Evolutionary conservation across 2,113 vertebrate species (phyloP), one percentile per base, ranked within the genome.

Genomic region (Syrrhaptes paradoxus): DNA sequence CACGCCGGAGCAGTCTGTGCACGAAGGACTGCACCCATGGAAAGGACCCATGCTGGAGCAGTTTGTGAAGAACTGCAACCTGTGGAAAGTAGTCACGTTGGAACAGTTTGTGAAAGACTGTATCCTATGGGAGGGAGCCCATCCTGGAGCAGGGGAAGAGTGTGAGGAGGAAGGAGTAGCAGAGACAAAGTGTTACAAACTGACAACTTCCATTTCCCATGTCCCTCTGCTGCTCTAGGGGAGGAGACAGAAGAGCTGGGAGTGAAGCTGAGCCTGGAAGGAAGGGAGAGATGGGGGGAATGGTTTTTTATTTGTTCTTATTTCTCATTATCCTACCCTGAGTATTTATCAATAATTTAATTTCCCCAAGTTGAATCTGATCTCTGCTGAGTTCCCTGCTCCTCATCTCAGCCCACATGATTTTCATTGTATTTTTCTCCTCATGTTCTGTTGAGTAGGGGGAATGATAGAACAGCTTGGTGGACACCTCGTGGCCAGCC

Each of bases 201-300:
- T 18, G 49, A n/a, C 6, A 57, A 20, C 13, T 22, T 22, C 22
- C n/a, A 15, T n/a, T 85, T 8, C 21, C 41, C 22, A 20, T 36
- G 10, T 36, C 32, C 20, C n/a, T 43, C 31, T 7, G 0, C 9
- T 1, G 2, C 24, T 28, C 1, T 1, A 10, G 22, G 28, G n/a
- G 6, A 28, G 49, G 28, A 65, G 26, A 9, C 13, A 46, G 21
- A 32, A 34, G 21, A 55, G 24, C 10, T 2, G 2, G 14, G 41
- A 54, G 19, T 34, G 36, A 66, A 79, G 19, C 25, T 34, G 38
- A 74, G 17, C n/a, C n/a, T 12, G 7, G 49, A n/a, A 73, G 36
- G 51, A 58, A 28, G 11, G 11, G 25, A 76, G 4, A 9, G 16
- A 11, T 61, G 9, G 3, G 13, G 10, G 19, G 13, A 38, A 62